phyloP scores from a whole-genome alignment of 1,140 invertebrate species.

The Diorhabda elongata region DNA sequence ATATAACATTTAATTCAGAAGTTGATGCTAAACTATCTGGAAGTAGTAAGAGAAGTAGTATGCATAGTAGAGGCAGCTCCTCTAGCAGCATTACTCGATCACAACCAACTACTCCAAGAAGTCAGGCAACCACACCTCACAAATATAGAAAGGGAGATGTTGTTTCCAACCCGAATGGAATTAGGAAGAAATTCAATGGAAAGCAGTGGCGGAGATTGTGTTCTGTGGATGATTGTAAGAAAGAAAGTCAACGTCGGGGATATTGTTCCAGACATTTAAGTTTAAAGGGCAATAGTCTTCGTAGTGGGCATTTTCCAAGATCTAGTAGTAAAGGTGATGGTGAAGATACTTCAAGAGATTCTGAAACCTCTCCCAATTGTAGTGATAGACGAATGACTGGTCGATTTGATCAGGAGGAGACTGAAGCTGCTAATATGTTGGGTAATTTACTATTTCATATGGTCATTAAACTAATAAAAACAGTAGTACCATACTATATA shows the following conservation, averaged over 20 bases:
- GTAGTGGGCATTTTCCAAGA: slow-evolving; percentile 47
- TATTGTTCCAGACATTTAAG: slow-evolving; percentile 95
- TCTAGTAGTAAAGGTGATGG: slow-evolving; percentile 65
- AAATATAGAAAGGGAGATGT: slow-evolving; percentile 99
- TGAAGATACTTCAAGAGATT: slow-evolving; percentile 85
- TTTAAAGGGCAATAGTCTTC: slow-evolving; percentile 67
- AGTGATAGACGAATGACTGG: slow-evolving; percentile 66
- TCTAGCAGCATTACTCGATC: slow-evolving; percentile 82
- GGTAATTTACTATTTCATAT: slow-evolving; percentile 51
- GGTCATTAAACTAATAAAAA: too few species aligned
- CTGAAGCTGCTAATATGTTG: slow-evolving; percentile 94
- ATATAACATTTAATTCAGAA: slow-evolving; percentile 78
- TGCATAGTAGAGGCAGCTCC: slow-evolving; percentile 84
- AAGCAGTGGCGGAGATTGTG: slow-evolving; percentile 98
- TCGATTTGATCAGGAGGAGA: slow-evolving; percentile 87
- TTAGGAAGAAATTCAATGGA: slow-evolving; percentile 98
- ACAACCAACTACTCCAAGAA: slow-evolving; percentile 81
- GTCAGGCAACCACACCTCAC: slow-evolving; percentile 85
- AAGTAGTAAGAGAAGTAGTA: slow-evolving; percentile 84
- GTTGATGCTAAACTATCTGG: slow-evolving; percentile 54
- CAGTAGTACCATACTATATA: too few species aligned
- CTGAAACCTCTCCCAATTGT: slow-evolving; percentile 80
- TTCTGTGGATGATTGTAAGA: slow-evolving; percentile 91
- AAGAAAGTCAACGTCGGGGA: slow-evolving; percentile 94
- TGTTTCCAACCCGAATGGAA: slow-evolving; percentile 91